Conservation (phyloP, 2,888 invertebrate genomes). For the Parascotia fuliginaria region DNA sequence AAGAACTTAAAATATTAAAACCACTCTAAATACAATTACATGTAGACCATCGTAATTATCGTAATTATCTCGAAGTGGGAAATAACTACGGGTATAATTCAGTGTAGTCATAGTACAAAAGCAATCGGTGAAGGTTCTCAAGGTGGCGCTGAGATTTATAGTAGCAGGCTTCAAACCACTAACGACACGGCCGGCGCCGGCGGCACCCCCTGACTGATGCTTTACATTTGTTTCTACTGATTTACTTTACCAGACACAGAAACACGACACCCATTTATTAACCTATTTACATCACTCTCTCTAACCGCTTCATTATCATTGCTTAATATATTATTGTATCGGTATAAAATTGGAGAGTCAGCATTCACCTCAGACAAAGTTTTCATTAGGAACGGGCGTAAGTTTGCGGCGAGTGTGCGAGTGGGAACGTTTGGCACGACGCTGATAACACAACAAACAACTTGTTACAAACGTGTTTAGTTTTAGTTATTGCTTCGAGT, state of each 20-base stretch:
- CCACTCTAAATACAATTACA: no score
- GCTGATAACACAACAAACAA: slow-evolving; percentile 85
- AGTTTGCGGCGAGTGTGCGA: slow-evolving; percentile 79
- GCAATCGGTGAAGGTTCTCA: slow-evolving; percentile 66
- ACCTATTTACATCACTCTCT: slow-evolving; percentile 13
- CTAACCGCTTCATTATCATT: slow-evolving; percentile 18
- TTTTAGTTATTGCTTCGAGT: slow-evolving; percentile 84
- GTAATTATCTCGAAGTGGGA: no score
- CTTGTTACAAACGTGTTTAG: slow-evolving; percentile 86
- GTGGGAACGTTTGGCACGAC: slow-evolving; percentile 78
- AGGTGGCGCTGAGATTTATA: slow-evolving; percentile 79
- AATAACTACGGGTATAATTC: not conserved
- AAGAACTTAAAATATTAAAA: no score
- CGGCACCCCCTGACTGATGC: slow-evolving; percentile 73
- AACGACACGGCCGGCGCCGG: slow-evolving; percentile 64
- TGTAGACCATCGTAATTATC: no score
- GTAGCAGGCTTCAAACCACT: slow-evolving; percentile 74
- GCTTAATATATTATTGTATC: slow-evolving; percentile 42
- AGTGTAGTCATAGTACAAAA: slow-evolving; percentile 37
- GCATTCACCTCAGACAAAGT: slow-evolving; percentile 74
- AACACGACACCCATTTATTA: slow-evolving; percentile 55
- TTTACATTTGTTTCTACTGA: slow-evolving; percentile 82
- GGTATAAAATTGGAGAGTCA: slow-evolving; percentile 62
- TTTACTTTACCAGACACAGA: slow-evolving; percentile 75
- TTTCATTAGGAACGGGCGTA: slow-evolving; percentile 78